Percentiles rank a stretch among this genome's conserved stretches.
These are phyloP conservation scores for Pteronura brasiliensis DNA, from an alignment of 2,113 vertebrate species.

Conservation along the genomic window DNA sequence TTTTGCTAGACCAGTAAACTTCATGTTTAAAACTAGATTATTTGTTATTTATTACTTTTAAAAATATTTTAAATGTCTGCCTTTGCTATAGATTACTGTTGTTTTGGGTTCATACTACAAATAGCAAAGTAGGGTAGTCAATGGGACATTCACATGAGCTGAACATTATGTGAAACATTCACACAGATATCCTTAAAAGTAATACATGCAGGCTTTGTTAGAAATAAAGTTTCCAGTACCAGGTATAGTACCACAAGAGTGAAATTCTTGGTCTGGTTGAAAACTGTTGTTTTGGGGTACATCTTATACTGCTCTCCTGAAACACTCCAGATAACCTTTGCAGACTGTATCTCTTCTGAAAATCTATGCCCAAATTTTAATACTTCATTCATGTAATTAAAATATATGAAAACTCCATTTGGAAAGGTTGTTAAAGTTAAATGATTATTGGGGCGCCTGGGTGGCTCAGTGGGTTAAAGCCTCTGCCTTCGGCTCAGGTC, in stretches of 20 bases:
- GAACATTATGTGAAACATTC: neutral
- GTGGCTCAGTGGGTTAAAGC: neutral
- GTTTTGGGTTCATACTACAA: neutral
- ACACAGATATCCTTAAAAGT: neutral
- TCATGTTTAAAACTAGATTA: neutral
- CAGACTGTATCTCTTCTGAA: neutral
- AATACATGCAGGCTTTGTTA: neutral
- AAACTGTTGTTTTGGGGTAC: neutral
- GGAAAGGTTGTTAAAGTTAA: neutral
- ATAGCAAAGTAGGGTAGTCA: neutral
- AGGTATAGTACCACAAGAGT: neutral
- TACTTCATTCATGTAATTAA: neutral
- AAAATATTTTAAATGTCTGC: slow-evolving; percentile 1
- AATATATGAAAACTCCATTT: neutral
- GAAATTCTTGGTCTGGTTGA: neutral
- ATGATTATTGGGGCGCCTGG: neutral
- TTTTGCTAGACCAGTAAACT: neutral
- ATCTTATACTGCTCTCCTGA: neutral
- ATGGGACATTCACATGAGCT: neutral
- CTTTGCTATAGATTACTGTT: neutral
- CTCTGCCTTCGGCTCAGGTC: too few species aligned
- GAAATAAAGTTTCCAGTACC: neutral
- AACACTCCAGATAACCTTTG: neutral
- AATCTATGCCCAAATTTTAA: neutral
- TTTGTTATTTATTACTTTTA: neutral